These are phyloP conservation scores for Sigmodon hispidus DNA, from an alignment of 2,113 vertebrate species.

Conservation along the genomic window DNA sequence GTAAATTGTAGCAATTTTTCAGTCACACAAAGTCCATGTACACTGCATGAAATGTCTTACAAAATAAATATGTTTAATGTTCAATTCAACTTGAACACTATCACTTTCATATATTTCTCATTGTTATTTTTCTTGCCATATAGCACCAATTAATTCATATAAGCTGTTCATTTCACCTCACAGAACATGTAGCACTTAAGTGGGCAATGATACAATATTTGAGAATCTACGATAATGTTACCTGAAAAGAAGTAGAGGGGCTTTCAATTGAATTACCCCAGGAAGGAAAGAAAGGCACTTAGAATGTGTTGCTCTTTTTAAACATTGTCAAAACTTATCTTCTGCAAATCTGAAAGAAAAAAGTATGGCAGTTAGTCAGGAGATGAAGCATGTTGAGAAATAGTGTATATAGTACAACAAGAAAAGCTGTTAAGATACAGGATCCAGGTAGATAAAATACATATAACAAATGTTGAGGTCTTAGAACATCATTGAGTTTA, in stretches of 20 bases:
- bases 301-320: background rate
- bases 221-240: background rate
- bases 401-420: background rate
- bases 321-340: background rate
- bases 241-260: background rate
- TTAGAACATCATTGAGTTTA: background rate
- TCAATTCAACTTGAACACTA: background rate
- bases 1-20: slow-evolving; percentile 10
- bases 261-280: background rate
- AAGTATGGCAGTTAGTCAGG: background rate
- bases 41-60: background rate
- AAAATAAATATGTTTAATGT: background rate
- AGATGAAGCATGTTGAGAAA: background rate
- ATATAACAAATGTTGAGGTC: background rate
- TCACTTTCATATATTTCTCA: background rate
- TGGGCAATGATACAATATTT: background rate
- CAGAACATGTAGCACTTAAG: background rate
- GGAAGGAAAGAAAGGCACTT: background rate
- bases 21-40: background rate
- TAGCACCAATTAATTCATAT: background rate
- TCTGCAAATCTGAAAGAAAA: background rate
- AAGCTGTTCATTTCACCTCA: background rate
- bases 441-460: background rate
- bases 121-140: background rate
- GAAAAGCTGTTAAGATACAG: background rate